Conservation (phyloP, 1,140 invertebrate species). For the Orius insidiosus region DNA sequence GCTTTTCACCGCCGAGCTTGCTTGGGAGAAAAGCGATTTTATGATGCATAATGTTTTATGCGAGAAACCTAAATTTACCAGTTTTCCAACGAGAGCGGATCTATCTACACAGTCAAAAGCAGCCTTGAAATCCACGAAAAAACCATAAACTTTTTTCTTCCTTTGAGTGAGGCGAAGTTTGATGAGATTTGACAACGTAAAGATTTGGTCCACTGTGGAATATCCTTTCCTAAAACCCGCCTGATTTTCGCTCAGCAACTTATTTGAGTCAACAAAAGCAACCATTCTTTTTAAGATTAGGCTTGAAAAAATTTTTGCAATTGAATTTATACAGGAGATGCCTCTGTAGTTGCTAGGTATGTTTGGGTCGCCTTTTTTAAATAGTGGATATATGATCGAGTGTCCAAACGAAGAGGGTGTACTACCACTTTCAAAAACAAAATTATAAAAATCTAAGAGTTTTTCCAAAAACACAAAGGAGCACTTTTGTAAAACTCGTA, state of each 20-base stretch:
- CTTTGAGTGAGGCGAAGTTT: no score
- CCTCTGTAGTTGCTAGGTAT: constrained; percentile 11
- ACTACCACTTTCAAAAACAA: not conserved
- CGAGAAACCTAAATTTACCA: no score
- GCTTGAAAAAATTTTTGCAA: constrained; percentile 11
- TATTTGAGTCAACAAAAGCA: not conserved
- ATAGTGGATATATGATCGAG: constrained; percentile 8
- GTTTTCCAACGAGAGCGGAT: no score
- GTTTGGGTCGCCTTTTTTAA: constrained; percentile 12
- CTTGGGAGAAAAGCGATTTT: no score
- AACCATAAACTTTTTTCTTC: no score
- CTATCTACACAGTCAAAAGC: no score
- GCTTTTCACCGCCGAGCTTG: no score
- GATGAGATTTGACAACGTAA: no score
- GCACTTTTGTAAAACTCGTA: constrained; percentile 10
- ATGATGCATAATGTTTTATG: no score
- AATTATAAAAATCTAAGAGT: constrained; percentile 5
- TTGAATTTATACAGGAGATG: constrained; percentile 10
- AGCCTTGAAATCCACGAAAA: no score
- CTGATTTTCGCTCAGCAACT: constrained; percentile 5
- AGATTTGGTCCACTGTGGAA: constrained; percentile 10
- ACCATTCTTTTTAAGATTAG: constrained; percentile 4
- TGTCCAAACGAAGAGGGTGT: not conserved
- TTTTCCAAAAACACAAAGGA: not conserved
- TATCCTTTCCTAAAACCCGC: constrained; percentile 12